Base-by-base conservation (phyloP, 1,140 invertebrate genomes). In the Drosophila eugracilis region DNA sequence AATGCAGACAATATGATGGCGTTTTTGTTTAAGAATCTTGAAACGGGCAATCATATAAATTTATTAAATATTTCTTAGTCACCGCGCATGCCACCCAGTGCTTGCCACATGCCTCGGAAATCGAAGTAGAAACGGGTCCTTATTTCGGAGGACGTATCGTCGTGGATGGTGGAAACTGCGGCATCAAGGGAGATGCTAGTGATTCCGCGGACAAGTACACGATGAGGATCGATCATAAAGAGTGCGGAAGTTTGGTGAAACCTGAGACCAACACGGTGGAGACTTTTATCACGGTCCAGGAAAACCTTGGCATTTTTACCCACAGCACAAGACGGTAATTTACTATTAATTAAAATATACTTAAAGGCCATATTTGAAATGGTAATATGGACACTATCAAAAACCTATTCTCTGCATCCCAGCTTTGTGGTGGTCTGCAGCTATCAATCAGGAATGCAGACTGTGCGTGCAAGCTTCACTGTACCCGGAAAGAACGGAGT, bases 241-340 rank as follows among this genome's bases (percentile, higher is more conserved):
- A 94, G 57, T 96, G 96, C 72, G 95, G 95, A n/a, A 96, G 95
- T 37, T 92, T 94, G 67, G 94, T 95, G 2, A 95, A 96, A 48
- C 93, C 93, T 5, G 95, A 94, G 54, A 94, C 93, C 1, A 91
- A 90, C 48, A 95, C 94, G 2, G 96, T 95, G 58, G 95, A 94
- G 39, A 96, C 95, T 1, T 96, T 95, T 79, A 95, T 96, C 15
- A 93, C 96, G 4, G 96, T 96, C 4, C 95, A 96, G 80, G 96
- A 97, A 88, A 96, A 96, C 90, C 90, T 95, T 28, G 95, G 95
- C 1, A 96, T 97, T 65, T 93, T 96, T 7, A 96, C 96, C 0
- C 96, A 96, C 78, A 96, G 95, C 81, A 96, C 96, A 1, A 92
- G 95, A 58, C 93, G 95, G 92, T 94, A 81, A 89, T 65, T 63